Percentiles rank a stretch among this genome's conserved stretches.
These are phyloP conservation scores for Enteromius afrohamiltoni DNA, from an alignment of 2,797 vertebrate genomes.

Conservation along the genomic window DNA sequence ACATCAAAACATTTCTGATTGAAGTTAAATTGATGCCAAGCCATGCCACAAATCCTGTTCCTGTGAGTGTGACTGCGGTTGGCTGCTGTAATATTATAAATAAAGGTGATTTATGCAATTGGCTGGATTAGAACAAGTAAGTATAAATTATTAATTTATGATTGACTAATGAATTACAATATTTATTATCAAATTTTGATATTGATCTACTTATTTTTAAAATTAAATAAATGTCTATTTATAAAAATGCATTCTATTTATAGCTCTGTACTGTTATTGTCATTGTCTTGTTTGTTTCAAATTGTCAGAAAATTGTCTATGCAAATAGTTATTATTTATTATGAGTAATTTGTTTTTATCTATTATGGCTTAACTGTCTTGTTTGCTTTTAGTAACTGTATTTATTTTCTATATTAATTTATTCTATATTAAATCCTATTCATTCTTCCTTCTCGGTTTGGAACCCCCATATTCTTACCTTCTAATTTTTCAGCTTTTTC, in stretches of 20 bases:
- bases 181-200: neutral
- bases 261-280: neutral
- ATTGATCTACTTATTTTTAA: neutral
- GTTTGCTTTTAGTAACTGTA: neutral
- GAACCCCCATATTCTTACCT: neutral
- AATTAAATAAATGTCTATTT: neutral
- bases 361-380: neutral
- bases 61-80: neutral
- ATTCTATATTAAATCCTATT: no score
- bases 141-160: neutral
- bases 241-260: neutral
- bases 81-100: neutral
- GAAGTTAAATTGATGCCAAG: slow-evolving; percentile 29
- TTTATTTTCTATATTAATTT: neutral
- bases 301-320: neutral
- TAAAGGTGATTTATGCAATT: slow-evolving; percentile 9
- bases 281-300: neutral
- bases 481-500: neutral
- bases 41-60: neutral
- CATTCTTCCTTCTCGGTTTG: neutral
- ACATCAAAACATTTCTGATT: slow-evolving; percentile 29
- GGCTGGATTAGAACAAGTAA: neutral
- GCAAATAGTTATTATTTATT: neutral
- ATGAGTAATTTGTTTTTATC: neutral
- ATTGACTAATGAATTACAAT: neutral